A percentile compares a stretch with the other conserved stretches of the same genome.
Evolutionary conservation across 64 coral and sea anemone species (phyloP).

Genomic region (Stichodactyla mertensii): DNA sequence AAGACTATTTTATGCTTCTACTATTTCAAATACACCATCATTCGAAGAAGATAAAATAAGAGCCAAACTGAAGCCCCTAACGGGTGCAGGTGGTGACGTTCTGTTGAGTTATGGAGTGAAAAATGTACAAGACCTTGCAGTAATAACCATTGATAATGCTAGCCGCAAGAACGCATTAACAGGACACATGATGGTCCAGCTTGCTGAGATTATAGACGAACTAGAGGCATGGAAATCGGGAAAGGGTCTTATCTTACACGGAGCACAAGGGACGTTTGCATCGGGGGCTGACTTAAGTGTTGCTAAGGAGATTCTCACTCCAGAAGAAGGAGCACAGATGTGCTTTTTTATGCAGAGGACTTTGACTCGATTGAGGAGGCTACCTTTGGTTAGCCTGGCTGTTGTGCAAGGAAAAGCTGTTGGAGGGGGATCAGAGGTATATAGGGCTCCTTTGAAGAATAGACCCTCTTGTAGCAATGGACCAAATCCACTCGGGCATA

Average conservation of each 20-base stretch:
- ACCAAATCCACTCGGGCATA: too few relatives aligned
- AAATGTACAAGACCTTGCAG: constrained; percentile 31
- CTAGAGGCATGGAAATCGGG: constrained; percentile 78
- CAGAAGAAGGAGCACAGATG: constrained; percentile 75
- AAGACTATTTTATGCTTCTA: constrained; percentile 24
- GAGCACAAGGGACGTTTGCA: constrained; percentile 62
- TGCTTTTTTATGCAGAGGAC: constrained; percentile 90
- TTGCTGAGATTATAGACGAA: constrained; percentile 60
- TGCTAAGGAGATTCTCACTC: constrained; percentile 64
- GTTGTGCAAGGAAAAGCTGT: constrained; percentile 76
- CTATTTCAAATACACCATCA: background rate
- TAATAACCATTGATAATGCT: constrained; percentile 67
- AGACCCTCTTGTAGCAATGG: too few relatives aligned
- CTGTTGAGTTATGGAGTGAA: constrained; percentile 26
- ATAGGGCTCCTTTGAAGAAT: too few relatives aligned
- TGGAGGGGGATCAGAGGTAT: constrained; percentile 89
- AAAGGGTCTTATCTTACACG: constrained; percentile 72
- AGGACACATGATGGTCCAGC: constrained; percentile 72
- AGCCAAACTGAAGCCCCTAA: constrained; percentile 51
- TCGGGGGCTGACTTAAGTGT: constrained; percentile 88
- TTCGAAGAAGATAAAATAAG: constrained; percentile 52
- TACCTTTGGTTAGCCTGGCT: constrained; percentile 73
- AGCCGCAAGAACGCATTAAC: constrained; percentile 76
- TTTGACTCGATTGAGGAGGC: constrained; percentile 47
- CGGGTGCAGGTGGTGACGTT: constrained; percentile 60